Evolutionary conservation across 2,888 invertebrate species (phyloP).

Genomic region (Caenorhabditis virilis): DNA sequence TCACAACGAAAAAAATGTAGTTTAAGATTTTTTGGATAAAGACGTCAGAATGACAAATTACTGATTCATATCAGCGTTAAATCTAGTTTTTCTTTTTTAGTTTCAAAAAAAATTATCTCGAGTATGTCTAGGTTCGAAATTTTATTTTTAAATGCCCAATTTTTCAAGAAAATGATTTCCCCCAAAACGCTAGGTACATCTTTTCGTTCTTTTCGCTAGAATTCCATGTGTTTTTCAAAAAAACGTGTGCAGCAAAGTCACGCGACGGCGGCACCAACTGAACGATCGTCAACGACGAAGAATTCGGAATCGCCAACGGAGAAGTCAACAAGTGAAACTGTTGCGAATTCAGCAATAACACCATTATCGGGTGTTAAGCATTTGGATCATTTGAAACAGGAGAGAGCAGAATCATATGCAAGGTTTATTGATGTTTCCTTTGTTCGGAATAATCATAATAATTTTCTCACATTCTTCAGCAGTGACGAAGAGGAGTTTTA

Average conservation of each 20-base stretch:
- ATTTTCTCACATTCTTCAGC: slow-evolving; percentile 52
- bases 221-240: slow-evolving; percentile 32
- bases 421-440: slow-evolving; percentile 16
- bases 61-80: too few species aligned
- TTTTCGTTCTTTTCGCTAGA: neutral
- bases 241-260: slow-evolving; percentile 29
- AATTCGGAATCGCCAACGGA: slow-evolving; percentile 3
- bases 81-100: too few species aligned
- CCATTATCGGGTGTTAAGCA: slow-evolving; percentile 25
- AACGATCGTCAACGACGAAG: slow-evolving; percentile 3
- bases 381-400: slow-evolving; percentile 31
- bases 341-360: slow-evolving; percentile 1
- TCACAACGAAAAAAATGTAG: too few species aligned
- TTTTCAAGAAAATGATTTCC: too few species aligned
- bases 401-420: slow-evolving; percentile 31
- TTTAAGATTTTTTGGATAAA: too few species aligned
- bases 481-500: slow-evolving; percentile 73
- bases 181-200: too few species aligned
- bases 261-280: neutral
- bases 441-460: too few species aligned
- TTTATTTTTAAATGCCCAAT: too few species aligned
- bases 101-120: too few species aligned
- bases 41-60: too few species aligned
- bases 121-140: too few species aligned
- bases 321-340: neutral